Evolutionary conservation across 1,140 invertebrate species (phyloP), one percentile per base, ranked within the genome.

Genomic region (Aphaenogaster rudis): DNA sequence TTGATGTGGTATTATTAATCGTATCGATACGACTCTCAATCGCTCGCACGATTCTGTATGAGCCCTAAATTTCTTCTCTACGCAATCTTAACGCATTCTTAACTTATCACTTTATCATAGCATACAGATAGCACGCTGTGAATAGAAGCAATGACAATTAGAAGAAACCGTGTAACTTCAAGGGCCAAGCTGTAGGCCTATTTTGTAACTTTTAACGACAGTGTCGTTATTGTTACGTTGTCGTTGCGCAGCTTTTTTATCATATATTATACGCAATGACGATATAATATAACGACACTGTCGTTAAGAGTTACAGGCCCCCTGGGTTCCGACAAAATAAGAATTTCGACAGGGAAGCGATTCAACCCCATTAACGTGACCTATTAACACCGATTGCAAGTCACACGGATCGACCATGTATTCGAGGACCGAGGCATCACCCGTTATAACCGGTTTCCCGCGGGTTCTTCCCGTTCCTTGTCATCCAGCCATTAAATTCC

Each of bases 401-500:
- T 54, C 50, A 45, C 39, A 9, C 21, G 39, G 9, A 33, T 36
- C 48, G 48, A 45, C 6, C 74, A 57, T 45, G 8, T 39, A 61
- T 45, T 63, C 8, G 28, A 50, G 59, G 61, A 80, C 50, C 71
- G 52, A n/a, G 13, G 21, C 17, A 59, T 86, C 57, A 61, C 59
- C 74, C 76, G 69, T 86, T 89, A 89, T 13, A 86, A 86, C 76
- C 74, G 82, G 76, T 89, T 88, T 67, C 52, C 48, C 17, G 11
- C 28, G 8, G 59, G 50, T 63, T 63, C 45, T 80, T 66, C 54
- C 52, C 33, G 9, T 11, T 17, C 8, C 6, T 74, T 89, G 61
- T 48, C 52, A 42, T 45, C 5, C 59, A 45, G 4, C 0, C 7
- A 21, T 48, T 50, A 64, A 59, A 11, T 54, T 21, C 6, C 36